Evolutionary conservation across 2,888 invertebrate species (phyloP).

Genomic region (Sturmia bella): DNA sequence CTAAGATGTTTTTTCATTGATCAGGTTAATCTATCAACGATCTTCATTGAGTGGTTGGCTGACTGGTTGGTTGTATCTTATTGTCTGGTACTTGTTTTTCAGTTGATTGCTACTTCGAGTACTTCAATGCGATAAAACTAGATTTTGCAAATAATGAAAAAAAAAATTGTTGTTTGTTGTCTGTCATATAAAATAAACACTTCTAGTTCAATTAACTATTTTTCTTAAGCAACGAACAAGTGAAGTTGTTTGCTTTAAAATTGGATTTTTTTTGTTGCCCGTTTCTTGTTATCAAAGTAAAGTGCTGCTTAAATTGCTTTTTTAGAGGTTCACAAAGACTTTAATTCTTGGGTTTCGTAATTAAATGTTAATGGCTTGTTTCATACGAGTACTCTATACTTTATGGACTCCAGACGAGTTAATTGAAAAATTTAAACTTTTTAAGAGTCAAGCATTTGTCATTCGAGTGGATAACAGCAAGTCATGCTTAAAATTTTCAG

Average conservation of each 20-base stretch:
- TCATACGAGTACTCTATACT: too few species aligned
- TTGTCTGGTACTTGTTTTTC: background rate
- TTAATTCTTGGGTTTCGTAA: too few species aligned
- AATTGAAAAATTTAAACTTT: too few species aligned
- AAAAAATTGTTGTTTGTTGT: slow-evolving; percentile 4
- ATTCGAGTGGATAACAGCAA: too few species aligned
- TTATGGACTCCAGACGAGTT: too few species aligned
- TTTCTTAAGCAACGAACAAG: slow-evolving; percentile 14
- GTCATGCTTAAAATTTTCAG: too few species aligned
- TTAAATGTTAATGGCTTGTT: too few species aligned
- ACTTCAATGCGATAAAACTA: slow-evolving; percentile 41
- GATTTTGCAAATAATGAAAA: slow-evolving; percentile 24
- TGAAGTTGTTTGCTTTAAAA: slow-evolving; percentile 4
- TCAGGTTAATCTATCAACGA: slow-evolving; percentile 54
- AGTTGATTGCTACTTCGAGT: background rate
- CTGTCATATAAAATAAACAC: slow-evolving; percentile 23
- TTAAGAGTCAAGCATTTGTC: too few species aligned
- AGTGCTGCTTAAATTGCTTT: background rate
- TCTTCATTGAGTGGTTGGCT: slow-evolving; percentile 33
- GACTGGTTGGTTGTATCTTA: background rate
- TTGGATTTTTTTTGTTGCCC: background rate
- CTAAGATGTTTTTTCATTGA: slow-evolving; percentile 23
- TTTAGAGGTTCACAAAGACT: too few species aligned
- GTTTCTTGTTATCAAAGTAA: background rate
- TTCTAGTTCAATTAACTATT: slow-evolving; percentile 46